Evolutionary conservation across 2,113 vertebrate genomes (phyloP).

Genomic region (Kryptolebias marmoratus): DNA sequence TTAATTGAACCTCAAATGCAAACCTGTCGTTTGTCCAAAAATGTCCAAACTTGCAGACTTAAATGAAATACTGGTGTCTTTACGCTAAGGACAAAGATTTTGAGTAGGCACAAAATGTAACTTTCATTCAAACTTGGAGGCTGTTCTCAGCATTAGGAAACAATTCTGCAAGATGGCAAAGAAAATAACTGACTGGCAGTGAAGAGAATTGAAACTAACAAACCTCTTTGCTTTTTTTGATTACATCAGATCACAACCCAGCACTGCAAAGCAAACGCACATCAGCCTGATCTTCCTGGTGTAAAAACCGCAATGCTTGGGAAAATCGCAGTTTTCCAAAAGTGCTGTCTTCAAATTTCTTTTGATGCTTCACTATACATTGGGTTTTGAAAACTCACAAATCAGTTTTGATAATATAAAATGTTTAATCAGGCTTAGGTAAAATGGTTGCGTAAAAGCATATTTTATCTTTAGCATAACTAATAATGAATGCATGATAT

Average conservation of each 20-base stretch:
- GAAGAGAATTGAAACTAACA: constrained; percentile 8
- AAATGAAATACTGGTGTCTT: neutral
- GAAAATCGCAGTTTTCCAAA: neutral
- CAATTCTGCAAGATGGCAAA: neutral
- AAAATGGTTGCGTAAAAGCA: neutral
- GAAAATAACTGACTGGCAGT: neutral
- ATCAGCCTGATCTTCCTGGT: constrained; percentile 2
- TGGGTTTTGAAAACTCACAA: neutral
- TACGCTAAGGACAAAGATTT: neutral
- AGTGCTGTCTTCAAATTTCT: neutral
- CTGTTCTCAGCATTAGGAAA: neutral
- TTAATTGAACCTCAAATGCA: neutral
- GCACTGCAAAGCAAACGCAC: neutral
- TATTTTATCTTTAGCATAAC: neutral
- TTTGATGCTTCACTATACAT: neutral
- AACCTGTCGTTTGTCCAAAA: neutral
- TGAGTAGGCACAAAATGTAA: neutral
- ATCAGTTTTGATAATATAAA: neutral
- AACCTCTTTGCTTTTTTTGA: neutral
- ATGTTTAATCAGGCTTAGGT: neutral
- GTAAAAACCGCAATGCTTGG: neutral
- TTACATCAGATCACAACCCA: constrained; percentile 5
- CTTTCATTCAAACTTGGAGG: neutral
- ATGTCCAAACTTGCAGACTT: neutral
- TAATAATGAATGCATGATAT: neutral